Conservation (phyloP, 2,113 vertebrate genomes). For the Passer montanus region DNA sequence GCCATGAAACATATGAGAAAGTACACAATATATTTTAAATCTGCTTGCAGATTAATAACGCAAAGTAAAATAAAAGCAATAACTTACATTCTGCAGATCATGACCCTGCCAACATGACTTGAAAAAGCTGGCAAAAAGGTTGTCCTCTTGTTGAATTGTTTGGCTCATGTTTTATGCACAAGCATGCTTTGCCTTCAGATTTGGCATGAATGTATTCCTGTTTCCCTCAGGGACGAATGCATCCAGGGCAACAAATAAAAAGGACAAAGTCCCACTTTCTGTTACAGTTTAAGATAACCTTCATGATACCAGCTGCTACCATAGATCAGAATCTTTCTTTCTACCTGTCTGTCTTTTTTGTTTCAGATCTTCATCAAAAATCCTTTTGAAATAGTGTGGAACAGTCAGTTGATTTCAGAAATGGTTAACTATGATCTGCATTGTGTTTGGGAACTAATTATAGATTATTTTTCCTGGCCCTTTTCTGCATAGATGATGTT, state of each 20-base stretch:
- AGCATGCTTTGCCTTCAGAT: neutral
- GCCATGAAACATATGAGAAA: neutral
- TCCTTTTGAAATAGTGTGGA: neutral
- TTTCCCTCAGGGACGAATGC: constrained; percentile 3
- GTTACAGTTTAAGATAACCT: neutral
- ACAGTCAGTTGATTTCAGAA: neutral
- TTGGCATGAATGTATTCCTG: constrained; percentile 2
- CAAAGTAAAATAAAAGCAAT: neutral
- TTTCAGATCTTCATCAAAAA: neutral
- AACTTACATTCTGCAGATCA: neutral
- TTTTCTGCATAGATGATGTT: neutral
- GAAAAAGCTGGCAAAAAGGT: constrained; percentile 15
- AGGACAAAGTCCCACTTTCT: neutral
- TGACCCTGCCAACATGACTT: constrained; percentile 17
- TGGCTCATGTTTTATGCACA: constrained; percentile 48
- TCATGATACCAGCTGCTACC: neutral
- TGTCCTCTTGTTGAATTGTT: constrained; percentile 10
- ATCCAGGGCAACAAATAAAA: constrained; percentile 4
- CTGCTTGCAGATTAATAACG: neutral
- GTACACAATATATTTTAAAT: neutral
- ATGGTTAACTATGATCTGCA: neutral
- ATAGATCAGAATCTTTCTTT: neutral
- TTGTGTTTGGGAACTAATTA: neutral
- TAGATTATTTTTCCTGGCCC: neutral
- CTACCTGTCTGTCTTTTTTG: neutral